These are phyloP conservation scores for Nomada fabriciana DNA, from an alignment of 2,888 invertebrate species.

Conservation along the genomic window DNA sequence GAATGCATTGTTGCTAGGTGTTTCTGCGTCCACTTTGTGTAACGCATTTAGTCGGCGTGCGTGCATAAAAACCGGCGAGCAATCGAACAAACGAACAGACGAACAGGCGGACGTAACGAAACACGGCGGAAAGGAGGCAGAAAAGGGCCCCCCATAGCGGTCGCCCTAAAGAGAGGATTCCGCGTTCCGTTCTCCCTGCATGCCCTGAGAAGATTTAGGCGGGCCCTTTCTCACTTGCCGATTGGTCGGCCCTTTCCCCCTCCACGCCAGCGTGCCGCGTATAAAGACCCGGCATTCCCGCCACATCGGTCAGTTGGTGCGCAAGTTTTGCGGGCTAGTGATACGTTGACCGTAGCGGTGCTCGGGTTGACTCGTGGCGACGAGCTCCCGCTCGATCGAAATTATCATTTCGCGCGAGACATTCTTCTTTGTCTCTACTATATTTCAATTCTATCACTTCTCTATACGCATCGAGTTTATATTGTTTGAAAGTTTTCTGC, in stretches of 20 bases:
- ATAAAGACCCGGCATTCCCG: conserved; percentile 48
- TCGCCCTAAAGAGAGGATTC: conserved; percentile 58
- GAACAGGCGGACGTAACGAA: conserved; percentile 38
- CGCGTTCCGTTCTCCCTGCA: conserved; percentile 54
- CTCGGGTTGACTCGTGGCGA: conserved; percentile 21
- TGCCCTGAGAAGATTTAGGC: conserved; percentile 71
- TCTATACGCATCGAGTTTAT: neutral
- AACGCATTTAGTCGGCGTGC: neutral
- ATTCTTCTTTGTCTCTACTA: too few relatives aligned
- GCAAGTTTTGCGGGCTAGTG: conserved; percentile 12
- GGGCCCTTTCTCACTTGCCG: conserved; percentile 66
- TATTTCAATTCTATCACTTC: neutral
- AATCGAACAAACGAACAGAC: conserved; percentile 16
- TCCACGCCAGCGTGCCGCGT: conserved; percentile 22
- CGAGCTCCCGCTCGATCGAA: conserved; percentile 1
- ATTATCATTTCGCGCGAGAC: neutral
- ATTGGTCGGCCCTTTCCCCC: conserved; percentile 76
- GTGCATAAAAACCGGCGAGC: conserved; percentile 7
- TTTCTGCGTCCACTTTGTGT: neutral
- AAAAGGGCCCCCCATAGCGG: conserved; percentile 65
- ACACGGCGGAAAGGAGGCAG: conserved; percentile 46
- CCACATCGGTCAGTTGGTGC: conserved; percentile 33
- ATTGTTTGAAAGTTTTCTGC: neutral
- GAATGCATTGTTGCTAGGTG: neutral
- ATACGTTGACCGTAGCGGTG: neutral